Evolutionary conservation across 2,888 invertebrate genomes (phyloP).

Genomic region (Unio pictorum): DNA sequence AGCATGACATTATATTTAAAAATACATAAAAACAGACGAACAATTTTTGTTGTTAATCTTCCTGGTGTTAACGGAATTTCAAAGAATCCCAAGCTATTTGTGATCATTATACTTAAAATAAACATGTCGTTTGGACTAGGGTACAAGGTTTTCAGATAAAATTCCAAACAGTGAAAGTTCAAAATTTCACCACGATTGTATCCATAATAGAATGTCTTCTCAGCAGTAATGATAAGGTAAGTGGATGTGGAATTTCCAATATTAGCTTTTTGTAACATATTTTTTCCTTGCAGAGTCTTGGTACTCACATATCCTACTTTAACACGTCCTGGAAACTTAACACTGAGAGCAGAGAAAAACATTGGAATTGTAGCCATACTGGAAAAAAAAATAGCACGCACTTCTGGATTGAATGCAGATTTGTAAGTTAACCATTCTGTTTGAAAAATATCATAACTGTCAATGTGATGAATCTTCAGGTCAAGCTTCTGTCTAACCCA

Average conservation of each 20-base stretch:
- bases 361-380: conserved; percentile 72
- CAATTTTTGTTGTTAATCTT: conserved; percentile 60
- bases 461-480: conserved; percentile 68
- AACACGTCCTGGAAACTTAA: conserved; percentile 75
- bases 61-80: conserved; percentile 71
- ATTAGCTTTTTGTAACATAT: conserved; percentile 39
- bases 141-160: conserved; percentile 72
- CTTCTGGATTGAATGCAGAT: conserved; percentile 49
- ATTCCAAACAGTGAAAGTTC: conserved; percentile 72
- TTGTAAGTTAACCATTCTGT: conserved; percentile 66
- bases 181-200: conserved; percentile 69
- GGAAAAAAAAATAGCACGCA: conserved; percentile 72
- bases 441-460: conserved; percentile 60
- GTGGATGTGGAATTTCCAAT: conserved; percentile 51
- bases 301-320: conserved; percentile 70
- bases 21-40: conserved; percentile 70
- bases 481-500: conserved; percentile 74
- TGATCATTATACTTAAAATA: conserved; percentile 71
- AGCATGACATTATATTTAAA: conserved; percentile 73
- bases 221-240: conserved; percentile 72
- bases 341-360: conserved; percentile 74
- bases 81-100: conserved; percentile 72
- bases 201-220: conserved; percentile 71
- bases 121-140: conserved; percentile 75
- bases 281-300: conserved; percentile 36